phyloP scores from a whole-genome alignment of 2,888 invertebrate genomes.

The Pollenia amentaria region DNA sequence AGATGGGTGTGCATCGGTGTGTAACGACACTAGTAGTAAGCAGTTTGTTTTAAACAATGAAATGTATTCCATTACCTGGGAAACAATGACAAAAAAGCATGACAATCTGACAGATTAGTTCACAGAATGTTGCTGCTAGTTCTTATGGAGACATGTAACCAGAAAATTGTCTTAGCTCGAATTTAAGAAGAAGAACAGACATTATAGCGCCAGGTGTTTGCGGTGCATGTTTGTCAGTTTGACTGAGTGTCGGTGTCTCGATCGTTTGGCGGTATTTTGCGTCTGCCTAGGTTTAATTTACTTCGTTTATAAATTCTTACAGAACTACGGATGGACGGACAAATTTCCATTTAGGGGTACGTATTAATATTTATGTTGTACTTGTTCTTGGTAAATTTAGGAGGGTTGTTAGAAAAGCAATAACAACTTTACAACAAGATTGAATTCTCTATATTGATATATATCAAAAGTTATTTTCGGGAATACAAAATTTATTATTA shows the following conservation, averaged over 20 bases:
- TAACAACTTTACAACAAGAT: too few relatives aligned
- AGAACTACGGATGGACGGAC: neutral
- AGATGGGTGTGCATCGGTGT: neutral
- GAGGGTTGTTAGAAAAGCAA: neutral
- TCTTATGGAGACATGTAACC: neutral
- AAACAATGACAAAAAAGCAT: conserved; percentile 10
- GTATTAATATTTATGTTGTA: conserved; percentile 9
- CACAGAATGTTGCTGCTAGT: neutral
- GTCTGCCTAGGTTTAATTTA: neutral
- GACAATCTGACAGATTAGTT: conserved; percentile 33
- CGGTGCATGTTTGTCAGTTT: neutral
- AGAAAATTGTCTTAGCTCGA: neutral
- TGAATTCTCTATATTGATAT: too few relatives aligned
- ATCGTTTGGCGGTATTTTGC: conserved; percentile 11
- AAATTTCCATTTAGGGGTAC: conserved; percentile 18
- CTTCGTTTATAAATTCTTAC: neutral
- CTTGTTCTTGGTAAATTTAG: neutral
- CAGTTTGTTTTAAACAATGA: conserved; percentile 25
- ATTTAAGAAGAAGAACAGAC: conserved; percentile 3
- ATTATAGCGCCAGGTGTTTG: conserved; percentile 36
- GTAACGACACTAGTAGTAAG: neutral
- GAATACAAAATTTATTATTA: too few relatives aligned
- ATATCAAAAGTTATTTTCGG: too few relatives aligned
- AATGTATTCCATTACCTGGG: conserved; percentile 19
- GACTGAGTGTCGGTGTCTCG: neutral